Base-by-base conservation (phyloP, 23 tunicate species). In the Styela plicata region DNA sequence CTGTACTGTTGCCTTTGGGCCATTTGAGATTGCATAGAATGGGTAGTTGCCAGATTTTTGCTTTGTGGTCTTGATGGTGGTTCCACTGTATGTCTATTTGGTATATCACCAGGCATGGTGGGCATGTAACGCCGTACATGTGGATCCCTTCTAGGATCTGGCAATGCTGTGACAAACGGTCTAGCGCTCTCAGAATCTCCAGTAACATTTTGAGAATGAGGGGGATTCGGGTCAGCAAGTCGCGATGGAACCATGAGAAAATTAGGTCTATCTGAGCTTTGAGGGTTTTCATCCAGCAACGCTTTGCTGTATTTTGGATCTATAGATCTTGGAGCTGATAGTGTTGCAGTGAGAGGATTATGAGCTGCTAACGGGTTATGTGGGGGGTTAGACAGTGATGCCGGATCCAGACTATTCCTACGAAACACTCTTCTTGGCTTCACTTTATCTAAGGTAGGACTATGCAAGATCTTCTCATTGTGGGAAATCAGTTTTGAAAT, bases 341-440 rank as follows among this genome's bases (percentile, higher is more conserved):
- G 66, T 18, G 81, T 76, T 21, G 81, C 66, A 26, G 81, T 76
- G 31, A 76, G 81, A 1, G 81, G 81, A 32, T 33, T 27, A 34
- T 71, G 77, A 16, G 32, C 29, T 30, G 34, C 34, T 44, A 44
- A 13, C 13, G 7, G 57, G 31, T 67, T 67, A 29, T 67, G 71
- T 18, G 88, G 33, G 19, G 85, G 67, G 34, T 70, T 69, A 18
- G 91, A 33, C 24, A 91, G 71, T 2, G 90, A 82, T 26, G 90
- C 84, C n/a, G 90, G 85, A 36, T 91, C 97, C 22, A 86, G 52
- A 62, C 97, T 86, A 77, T 80, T 85, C n/a, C 89, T 63, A 22
- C 97, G 81, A 31, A 84, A 83, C 33, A 84, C 91, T 34, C 97
- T 74, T 37, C 97, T 53, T 24, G 97, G 97, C 80, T 92, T 92